Evolutionary conservation across 2,797 vertebrate species (phyloP).

Genomic region (Varecia variegata): DNA sequence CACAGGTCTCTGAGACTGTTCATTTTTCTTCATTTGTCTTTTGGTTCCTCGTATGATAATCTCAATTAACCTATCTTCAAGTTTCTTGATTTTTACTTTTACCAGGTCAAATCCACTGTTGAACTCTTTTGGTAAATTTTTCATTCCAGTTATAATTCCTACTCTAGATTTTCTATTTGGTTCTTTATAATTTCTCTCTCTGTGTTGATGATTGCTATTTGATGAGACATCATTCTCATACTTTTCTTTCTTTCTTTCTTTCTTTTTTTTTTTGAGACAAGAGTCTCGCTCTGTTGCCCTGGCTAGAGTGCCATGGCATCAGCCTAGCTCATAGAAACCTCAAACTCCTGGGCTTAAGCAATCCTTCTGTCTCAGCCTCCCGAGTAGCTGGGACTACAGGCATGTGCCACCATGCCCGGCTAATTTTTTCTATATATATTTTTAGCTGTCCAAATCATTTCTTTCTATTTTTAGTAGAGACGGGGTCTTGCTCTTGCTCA

Average conservation of each 20-base stretch:
- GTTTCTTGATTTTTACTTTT: conserved; percentile 27
- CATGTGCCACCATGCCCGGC: no score
- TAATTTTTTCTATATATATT: no score
- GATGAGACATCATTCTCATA: not conserved
- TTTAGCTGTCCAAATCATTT: no score
- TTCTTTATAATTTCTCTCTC: conserved; percentile 25
- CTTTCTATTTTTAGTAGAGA: no score
- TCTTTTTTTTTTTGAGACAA: no score
- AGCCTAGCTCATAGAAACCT: no score
- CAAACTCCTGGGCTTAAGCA: no score
- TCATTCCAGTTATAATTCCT: conserved; percentile 8
- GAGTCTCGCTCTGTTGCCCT: no score
- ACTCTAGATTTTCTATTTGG: conserved; percentile 37
- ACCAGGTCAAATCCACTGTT: not conserved
- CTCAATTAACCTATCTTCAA: not conserved
- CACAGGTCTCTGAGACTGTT: not conserved
- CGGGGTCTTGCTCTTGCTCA: no score
- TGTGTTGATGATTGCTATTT: conserved; percentile 31
- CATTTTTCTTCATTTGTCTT: not conserved
- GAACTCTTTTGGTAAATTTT: not conserved
- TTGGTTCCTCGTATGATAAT: not conserved
- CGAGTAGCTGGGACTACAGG: no score
- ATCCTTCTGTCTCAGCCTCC: no score
- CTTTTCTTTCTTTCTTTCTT: conserved; percentile 25
- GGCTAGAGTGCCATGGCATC: no score